phyloP scores from a whole-genome alignment of 2,797 vertebrate genomes.

The Podarcis lilfordi region DNA sequence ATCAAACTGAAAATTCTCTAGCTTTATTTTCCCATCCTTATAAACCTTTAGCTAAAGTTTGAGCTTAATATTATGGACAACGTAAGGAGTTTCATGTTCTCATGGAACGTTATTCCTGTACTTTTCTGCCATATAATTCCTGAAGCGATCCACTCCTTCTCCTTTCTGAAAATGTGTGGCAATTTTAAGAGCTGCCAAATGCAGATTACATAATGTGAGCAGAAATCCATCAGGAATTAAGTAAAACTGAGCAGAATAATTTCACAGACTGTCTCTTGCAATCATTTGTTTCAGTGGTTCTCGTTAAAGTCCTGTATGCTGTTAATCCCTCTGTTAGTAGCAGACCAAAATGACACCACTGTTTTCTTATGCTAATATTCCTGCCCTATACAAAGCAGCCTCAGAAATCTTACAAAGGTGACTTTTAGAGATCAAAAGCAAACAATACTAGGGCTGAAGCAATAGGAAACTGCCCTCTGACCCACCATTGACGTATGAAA shows the following conservation, averaged over 20 bases:
- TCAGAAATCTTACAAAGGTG: slow-evolving; percentile 1
- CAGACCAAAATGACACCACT: background rate
- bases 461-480: background rate
- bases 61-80: slow-evolving; percentile 16
- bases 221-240: slow-evolving; percentile 61
- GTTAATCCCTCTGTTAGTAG: slow-evolving; percentile 11
- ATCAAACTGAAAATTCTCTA: slow-evolving; percentile 52
- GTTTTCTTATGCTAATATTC: background rate
- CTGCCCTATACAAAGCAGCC: background rate
- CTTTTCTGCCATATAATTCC: background rate
- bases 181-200: slow-evolving; percentile 68
- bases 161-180: slow-evolving; percentile 54
- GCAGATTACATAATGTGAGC: slow-evolving; percentile 57
- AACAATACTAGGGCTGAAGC: background rate
- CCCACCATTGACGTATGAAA: background rate
- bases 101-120: slow-evolving; percentile 54
- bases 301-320: slow-evolving; percentile 47
- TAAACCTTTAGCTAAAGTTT: slow-evolving; percentile 50
- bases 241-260: slow-evolving; percentile 58
- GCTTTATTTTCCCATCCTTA: slow-evolving; percentile 56
- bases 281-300: slow-evolving; percentile 44
- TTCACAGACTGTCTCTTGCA: slow-evolving; percentile 52
- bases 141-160: slow-evolving; percentile 36
- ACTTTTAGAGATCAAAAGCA: background rate
- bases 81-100: slow-evolving; percentile 53